Percentiles rank a stretch among this genome's conserved stretches.
These are phyloP conservation scores for Myiotriccus ornatus DNA, from an alignment of 2,797 vertebrate species.

Conservation along the genomic window DNA sequence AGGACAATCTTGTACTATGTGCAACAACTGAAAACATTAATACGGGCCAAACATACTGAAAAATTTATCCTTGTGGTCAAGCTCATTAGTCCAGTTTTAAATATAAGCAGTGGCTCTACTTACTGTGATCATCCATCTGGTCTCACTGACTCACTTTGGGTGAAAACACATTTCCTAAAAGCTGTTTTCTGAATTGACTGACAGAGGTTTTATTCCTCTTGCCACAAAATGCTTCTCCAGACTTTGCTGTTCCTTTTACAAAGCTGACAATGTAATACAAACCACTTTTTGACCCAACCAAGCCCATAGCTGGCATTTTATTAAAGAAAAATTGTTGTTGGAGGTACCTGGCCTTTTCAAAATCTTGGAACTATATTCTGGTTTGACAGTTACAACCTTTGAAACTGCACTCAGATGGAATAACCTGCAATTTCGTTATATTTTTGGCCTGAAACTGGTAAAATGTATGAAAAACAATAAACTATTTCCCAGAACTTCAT, in stretches of 20 bases:
- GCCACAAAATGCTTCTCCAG: background rate
- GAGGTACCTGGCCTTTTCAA: conserved; percentile 39
- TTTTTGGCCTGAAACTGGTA: background rate
- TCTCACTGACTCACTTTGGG: background rate
- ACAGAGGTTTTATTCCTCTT: background rate
- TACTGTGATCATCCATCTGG: background rate
- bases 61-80: background rate
- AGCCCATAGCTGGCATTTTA: background rate
- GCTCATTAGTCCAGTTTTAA: background rate
- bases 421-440: background rate
- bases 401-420: conserved; percentile 10
- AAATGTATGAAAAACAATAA: background rate
- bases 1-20: background rate
- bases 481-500: background rate
- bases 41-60: background rate
- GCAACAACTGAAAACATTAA: background rate
- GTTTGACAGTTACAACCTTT: conserved; percentile 58
- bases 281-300: background rate
- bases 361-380: background rate
- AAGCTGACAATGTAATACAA: background rate
- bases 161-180: background rate
- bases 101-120: background rate
- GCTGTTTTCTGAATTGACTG: background rate
- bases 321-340: background rate
- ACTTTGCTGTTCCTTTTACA: background rate